Conservation (phyloP, 2,113 vertebrate genomes). For the Rhagologus leucostigma region DNA sequence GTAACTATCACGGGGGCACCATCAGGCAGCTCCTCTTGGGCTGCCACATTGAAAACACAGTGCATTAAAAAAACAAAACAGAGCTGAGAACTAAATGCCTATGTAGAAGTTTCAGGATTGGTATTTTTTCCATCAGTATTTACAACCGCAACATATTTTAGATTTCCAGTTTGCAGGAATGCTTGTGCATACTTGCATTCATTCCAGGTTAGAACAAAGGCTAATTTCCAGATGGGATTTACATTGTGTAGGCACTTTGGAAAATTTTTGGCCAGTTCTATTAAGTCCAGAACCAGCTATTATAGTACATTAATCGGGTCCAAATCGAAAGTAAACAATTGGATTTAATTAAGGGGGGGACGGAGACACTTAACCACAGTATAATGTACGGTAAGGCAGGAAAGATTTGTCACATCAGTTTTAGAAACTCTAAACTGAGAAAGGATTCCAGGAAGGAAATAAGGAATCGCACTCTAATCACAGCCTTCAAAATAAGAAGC, state of each 20-base stretch:
- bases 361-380: neutral
- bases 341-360: neutral
- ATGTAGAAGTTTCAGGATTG: neutral
- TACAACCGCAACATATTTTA: neutral
- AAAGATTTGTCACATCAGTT: neutral
- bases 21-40: neutral
- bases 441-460: neutral
- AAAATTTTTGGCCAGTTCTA: conserved; percentile 6
- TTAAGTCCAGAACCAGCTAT: neutral
- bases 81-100: neutral
- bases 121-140: neutral
- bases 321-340: neutral
- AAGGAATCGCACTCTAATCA: neutral
- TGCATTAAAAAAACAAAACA: neutral
- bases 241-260: conserved; percentile 1
- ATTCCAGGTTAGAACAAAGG: conserved; percentile 38
- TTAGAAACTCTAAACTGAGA: neutral
- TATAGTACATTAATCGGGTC: neutral
- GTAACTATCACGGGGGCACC: neutral
- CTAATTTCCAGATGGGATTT: conserved; percentile 30
- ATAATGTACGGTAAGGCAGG: neutral
- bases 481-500: neutral
- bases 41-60: neutral
- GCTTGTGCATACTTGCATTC: conserved; percentile 14
- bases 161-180: conserved; percentile 42